A percentile compares a stretch with the other conserved stretches of the same genome.
Evolutionary conservation across 30 jellyfish, hydroid and myxozoan species (phyloP).

Genomic region (Hydractinia symbiolongicarpus): DNA sequence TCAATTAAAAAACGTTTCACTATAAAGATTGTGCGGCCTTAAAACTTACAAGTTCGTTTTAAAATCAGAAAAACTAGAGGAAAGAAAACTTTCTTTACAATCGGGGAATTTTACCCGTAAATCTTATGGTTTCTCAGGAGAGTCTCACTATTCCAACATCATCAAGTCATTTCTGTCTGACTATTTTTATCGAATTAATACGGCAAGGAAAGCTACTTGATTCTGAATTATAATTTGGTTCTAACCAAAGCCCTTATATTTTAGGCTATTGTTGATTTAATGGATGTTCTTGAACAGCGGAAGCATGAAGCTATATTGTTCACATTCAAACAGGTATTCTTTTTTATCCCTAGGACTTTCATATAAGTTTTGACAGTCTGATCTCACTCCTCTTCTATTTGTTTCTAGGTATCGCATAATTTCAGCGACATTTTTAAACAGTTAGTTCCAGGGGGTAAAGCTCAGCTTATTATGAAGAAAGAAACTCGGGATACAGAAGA

Average conservation of each 20-base stretch:
- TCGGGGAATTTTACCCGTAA: too few relatives aligned
- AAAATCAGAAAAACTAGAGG: too few relatives aligned
- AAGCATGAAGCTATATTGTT: conserved; percentile 91
- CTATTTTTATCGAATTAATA: too few relatives aligned
- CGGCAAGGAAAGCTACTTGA: too few relatives aligned
- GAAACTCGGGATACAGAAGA: conserved; percentile 54
- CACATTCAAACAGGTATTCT: conserved; percentile 91
- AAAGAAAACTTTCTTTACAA: too few relatives aligned
- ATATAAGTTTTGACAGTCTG: neutral
- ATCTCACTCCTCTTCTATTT: neutral
- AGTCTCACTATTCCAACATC: neutral
- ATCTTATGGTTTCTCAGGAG: neutral
- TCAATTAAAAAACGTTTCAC: too few relatives aligned
- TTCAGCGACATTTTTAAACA: conserved; percentile 81
- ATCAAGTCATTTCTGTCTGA: too few relatives aligned
- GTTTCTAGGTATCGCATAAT: conserved; percentile 71
- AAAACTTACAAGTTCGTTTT: too few relatives aligned
- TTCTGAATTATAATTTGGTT: too few relatives aligned
- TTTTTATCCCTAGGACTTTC: neutral
- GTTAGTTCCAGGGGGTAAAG: conserved; percentile 90
- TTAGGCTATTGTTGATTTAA: conserved; percentile 69
- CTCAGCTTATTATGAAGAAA: conserved; percentile 78
- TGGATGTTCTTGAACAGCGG: conserved; percentile 93
- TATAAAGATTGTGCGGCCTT: too few relatives aligned
- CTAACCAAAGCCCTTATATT: neutral